Conservation (phyloP, 2,797 vertebrate genomes). For the Lutjanus campechanus region DNA sequence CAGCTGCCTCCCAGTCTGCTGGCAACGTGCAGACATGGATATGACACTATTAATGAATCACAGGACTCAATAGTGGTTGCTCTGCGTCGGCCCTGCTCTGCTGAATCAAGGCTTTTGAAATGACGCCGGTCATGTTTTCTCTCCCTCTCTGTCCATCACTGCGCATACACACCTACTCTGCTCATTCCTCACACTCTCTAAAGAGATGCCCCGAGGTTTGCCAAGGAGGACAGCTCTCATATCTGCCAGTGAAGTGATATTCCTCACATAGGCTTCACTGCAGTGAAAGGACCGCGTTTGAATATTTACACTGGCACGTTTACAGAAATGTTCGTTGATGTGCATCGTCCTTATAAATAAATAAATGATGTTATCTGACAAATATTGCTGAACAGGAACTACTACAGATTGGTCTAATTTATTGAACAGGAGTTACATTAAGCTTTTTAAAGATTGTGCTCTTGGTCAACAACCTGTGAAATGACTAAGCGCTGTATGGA, state of each 20-base stretch:
- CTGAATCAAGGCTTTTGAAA: constrained; percentile 59
- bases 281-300: too few relatives aligned
- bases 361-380: constrained; percentile 3
- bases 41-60: constrained; percentile 63
- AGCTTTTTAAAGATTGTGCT: not conserved
- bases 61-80: constrained; percentile 23
- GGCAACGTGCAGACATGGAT: constrained; percentile 42
- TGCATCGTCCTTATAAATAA: too few relatives aligned
- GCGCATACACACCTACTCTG: constrained; percentile 10
- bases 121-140: constrained; percentile 41
- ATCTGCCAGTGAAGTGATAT: constrained; percentile 13
- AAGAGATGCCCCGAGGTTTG: constrained; percentile 5
- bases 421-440: not conserved
- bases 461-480: not conserved
- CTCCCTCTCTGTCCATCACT: constrained; percentile 41
- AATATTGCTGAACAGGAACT: not conserved
- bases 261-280: not conserved
- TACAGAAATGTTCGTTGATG: too few relatives aligned
- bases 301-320: too few relatives aligned
- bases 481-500: not conserved
- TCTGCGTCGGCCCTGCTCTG: constrained; percentile 32
- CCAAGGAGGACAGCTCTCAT: constrained; percentile 13
- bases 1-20: constrained; percentile 20
- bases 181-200: constrained; percentile 17
- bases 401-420: not conserved